Evolutionary conservation across 2,113 vertebrate genomes (phyloP).

Genomic region (Apistogramma diplotaenia): DNA sequence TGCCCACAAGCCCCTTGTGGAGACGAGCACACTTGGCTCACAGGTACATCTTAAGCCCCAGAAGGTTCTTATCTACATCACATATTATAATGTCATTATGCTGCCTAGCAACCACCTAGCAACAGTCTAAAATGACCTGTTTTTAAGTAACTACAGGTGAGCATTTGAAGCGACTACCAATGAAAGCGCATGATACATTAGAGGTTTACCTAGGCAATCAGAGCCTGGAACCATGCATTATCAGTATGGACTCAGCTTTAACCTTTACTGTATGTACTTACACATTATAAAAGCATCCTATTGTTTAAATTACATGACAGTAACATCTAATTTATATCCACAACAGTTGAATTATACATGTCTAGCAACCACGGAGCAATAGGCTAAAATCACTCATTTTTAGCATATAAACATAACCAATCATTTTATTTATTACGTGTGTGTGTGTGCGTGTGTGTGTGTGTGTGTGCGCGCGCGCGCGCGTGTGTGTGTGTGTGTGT

Average conservation of each 20-base stretch:
- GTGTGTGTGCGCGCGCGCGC: too few species aligned
- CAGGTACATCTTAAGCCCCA: background rate
- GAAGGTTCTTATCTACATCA: background rate
- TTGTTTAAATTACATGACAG: background rate
- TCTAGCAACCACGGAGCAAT: background rate
- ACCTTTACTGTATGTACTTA: too few species aligned
- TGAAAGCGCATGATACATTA: background rate
- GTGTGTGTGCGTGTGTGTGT: too few species aligned
- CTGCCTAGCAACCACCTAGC: background rate
- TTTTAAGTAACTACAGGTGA: background rate
- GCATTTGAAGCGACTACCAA: background rate
- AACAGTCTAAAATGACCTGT: background rate
- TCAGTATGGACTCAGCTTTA: background rate
- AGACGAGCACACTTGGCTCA: background rate
- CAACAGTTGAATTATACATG: background rate
- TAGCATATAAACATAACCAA: too few species aligned
- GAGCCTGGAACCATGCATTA: too few species aligned
- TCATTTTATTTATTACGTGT: too few species aligned
- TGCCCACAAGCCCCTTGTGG: background rate
- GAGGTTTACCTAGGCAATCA: background rate
- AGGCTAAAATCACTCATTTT: background rate
- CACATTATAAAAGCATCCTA: too few species aligned
- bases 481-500: background rate
- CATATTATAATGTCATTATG: background rate
- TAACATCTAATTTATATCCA: background rate